These are phyloP conservation scores for Thecocarcelia acutangulata DNA, from an alignment of 2,888 invertebrate genomes.

Conservation along the genomic window DNA sequence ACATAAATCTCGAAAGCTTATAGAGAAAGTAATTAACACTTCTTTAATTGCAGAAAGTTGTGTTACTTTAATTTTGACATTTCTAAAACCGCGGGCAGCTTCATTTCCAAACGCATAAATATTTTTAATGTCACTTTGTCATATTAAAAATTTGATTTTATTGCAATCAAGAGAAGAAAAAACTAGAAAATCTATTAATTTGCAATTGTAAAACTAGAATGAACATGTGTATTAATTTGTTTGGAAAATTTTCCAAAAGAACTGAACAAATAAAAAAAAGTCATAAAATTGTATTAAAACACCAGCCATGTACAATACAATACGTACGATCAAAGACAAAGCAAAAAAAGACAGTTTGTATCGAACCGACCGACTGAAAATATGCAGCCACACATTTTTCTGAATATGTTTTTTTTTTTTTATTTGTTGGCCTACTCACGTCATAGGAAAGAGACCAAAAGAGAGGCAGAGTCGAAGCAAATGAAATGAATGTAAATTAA, in stretches of 20 bases:
- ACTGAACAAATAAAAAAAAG: not conserved
- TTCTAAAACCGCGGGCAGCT: no score
- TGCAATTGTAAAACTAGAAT: not conserved
- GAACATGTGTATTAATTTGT: slow-evolving; percentile 36
- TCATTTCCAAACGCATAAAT: no score
- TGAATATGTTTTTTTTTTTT: not conserved
- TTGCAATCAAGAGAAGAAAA: no score
- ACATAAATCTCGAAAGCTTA: no score
- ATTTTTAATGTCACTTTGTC: no score
- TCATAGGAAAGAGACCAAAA: not conserved
- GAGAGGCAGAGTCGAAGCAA: slow-evolving; percentile 18
- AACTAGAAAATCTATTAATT: no score
- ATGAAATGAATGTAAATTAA: slow-evolving; percentile 51
- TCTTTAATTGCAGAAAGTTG: no score
- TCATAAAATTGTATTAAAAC: not conserved
- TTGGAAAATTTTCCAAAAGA: not conserved
- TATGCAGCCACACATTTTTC: slow-evolving; percentile 36
- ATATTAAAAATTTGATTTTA: no score
- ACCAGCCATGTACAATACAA: not conserved
- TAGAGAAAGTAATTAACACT: no score
- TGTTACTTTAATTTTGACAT: no score
- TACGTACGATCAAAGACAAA: slow-evolving; percentile 5
- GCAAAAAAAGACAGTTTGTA: slow-evolving; percentile 11
- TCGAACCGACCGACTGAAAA: not conserved
- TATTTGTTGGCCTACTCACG: slow-evolving; percentile 18